phyloP scores from a whole-genome alignment of 2,888 invertebrate genomes.

The Ferrisia virgata region DNA sequence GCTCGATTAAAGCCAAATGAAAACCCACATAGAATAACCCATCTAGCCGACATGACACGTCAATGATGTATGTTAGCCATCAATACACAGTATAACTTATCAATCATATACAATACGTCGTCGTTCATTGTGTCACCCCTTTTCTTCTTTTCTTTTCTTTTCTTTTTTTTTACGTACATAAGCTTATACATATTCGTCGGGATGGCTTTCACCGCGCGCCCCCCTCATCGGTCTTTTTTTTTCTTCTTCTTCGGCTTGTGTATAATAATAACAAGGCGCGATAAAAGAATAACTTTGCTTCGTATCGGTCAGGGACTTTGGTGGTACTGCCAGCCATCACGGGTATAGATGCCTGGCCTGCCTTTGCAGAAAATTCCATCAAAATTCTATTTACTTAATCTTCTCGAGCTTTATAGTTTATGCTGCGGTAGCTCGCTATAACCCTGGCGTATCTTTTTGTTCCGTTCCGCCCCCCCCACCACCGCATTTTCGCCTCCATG shows the following conservation, averaged over 20 bases:
- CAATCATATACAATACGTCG: constrained; percentile 44
- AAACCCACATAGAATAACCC: neutral
- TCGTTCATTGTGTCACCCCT: constrained; percentile 37
- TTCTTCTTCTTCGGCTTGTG: neutral
- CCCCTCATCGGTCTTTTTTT: neutral
- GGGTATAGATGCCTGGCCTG: neutral
- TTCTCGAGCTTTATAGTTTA: constrained; percentile 17
- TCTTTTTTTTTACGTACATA: too few relatives aligned
- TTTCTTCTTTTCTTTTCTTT: neutral
- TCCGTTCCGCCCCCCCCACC: neutral
- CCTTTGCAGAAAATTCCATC: constrained; percentile 37
- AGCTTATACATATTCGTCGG: neutral
- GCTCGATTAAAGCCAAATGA: constrained; percentile 8
- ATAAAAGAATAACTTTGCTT: neutral
- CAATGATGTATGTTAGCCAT: constrained; percentile 45
- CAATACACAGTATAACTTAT: constrained; percentile 41
- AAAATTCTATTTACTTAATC: constrained; percentile 46
- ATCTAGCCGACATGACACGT: constrained; percentile 33
- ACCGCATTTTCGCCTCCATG: too few relatives aligned
- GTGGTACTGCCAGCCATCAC: too few relatives aligned
- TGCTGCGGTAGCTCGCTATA: neutral
- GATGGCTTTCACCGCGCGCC: neutral
- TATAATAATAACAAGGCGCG: neutral
- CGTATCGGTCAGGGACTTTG: neutral
- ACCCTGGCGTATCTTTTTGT: neutral